phyloP scores from a whole-genome alignment of 2,113 vertebrate species.

The Salvator merianae region DNA sequence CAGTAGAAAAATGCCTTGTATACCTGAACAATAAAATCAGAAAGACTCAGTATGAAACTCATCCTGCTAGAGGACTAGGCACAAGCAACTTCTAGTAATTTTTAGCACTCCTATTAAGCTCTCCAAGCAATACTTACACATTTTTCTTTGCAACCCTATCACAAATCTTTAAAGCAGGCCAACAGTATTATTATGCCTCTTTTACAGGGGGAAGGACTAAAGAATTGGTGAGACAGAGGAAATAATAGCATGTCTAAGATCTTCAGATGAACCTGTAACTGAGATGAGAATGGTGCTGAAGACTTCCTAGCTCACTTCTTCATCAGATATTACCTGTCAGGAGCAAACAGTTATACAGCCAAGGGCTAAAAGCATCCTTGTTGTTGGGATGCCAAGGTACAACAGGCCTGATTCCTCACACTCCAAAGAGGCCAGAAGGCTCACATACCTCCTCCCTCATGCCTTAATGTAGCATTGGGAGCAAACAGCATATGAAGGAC shows the following conservation, averaged over 20 bases:
- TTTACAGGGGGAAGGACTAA: background rate
- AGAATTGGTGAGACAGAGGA: no score
- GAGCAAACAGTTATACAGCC: no score
- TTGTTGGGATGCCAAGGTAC: background rate
- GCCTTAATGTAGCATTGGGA: no score
- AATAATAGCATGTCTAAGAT: background rate
- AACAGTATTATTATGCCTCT: background rate
- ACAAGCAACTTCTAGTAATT: background rate
- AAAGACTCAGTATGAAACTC: background rate
- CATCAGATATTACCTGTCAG: no score
- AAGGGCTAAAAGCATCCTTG: background rate
- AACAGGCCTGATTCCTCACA: background rate
- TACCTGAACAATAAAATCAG: background rate
- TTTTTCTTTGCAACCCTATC: background rate
- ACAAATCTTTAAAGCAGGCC: background rate
- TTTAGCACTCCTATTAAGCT: no score
- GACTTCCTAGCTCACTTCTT: background rate
- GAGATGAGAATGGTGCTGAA: background rate
- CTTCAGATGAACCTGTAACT: background rate
- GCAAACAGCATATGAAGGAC: no score
- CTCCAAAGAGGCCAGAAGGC: background rate
- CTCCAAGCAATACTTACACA: background rate
- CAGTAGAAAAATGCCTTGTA: background rate
- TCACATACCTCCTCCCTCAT: no score
- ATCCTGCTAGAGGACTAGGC: no score